Conservation (phyloP, 1,140 invertebrate species). For the Leptonema lineaticorne region DNA sequence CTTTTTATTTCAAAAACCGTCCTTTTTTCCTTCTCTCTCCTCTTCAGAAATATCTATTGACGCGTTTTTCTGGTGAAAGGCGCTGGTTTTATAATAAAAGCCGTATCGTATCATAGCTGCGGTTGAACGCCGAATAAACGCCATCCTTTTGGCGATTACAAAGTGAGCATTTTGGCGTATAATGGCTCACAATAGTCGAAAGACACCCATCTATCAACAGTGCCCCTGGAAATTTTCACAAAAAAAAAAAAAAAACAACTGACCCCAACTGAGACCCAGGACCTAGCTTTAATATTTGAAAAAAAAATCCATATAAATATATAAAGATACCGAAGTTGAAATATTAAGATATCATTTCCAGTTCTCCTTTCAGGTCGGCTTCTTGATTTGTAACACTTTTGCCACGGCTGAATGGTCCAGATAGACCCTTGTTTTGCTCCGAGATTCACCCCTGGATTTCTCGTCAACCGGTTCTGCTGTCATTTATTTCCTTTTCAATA, state of each 20-base stretch:
- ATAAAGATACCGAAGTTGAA: slow-evolving; percentile 12
- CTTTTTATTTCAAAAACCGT: too few relatives aligned
- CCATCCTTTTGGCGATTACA: not conserved
- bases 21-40: too few relatives aligned
- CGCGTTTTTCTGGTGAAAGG: too few relatives aligned
- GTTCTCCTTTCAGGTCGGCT: slow-evolving; percentile 29
- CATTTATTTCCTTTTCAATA: not conserved
- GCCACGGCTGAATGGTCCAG: not conserved
- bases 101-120: slow-evolving; percentile 15
- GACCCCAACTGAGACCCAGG: not conserved
- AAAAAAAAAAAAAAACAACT: too few relatives aligned
- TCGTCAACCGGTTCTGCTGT: slow-evolving; percentile 27
- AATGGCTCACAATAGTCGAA: slow-evolving; percentile 1
- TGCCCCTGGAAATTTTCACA: not conserved
- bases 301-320: not conserved
- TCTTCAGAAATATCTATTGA: too few relatives aligned
- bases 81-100: not conserved
- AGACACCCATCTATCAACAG: slow-evolving; percentile 17
- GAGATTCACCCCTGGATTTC: not conserved
- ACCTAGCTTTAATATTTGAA: not conserved
- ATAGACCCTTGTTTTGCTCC: not conserved
- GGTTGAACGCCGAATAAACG: slow-evolving; percentile 21
- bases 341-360: slow-evolving; percentile 40
- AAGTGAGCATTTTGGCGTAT: slow-evolving; percentile 8
- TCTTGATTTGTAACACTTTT: slow-evolving; percentile 40